Conservation (phyloP, 2,797 vertebrate species). For the Paguma larvata region DNA sequence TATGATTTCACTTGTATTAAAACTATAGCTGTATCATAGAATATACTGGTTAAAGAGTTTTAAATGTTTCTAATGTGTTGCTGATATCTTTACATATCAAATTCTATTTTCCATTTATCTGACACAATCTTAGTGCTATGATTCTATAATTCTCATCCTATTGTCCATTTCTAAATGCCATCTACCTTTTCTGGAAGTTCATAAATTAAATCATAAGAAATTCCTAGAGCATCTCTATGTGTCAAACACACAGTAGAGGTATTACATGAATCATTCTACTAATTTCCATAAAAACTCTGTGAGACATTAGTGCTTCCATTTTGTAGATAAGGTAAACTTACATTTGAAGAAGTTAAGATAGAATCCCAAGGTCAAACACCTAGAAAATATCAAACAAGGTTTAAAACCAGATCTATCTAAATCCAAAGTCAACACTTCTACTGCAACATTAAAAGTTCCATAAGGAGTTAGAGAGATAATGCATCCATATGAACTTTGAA, state of each 20-base stretch:
- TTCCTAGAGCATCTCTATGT: not conserved
- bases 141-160: not conserved
- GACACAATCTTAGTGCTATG: not conserved
- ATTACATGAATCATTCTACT: not conserved
- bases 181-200: not conserved
- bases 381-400: not conserved
- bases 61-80: not conserved
- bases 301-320: not conserved
- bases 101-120: not conserved
- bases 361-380: not conserved
- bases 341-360: not conserved
- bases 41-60: not conserved
- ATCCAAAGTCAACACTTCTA: not conserved
- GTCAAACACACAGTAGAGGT: not conserved
- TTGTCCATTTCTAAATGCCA: not conserved
- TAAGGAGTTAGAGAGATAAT: slow-evolving; percentile 31
- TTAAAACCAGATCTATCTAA: not conserved
- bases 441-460: not conserved
- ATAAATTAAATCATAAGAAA: slow-evolving; percentile 40
- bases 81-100: not conserved
- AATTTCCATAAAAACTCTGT: not conserved
- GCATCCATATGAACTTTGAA: slow-evolving; percentile 49
- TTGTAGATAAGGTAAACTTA: slow-evolving; percentile 8
- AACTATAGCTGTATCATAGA: not conserved
- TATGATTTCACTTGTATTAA: not conserved